Percentiles rank a stretch among this genome's conserved stretches.
Conservation (phyloP, 2,888 invertebrate species). For the Pandemis cinnamomeana region DNA sequence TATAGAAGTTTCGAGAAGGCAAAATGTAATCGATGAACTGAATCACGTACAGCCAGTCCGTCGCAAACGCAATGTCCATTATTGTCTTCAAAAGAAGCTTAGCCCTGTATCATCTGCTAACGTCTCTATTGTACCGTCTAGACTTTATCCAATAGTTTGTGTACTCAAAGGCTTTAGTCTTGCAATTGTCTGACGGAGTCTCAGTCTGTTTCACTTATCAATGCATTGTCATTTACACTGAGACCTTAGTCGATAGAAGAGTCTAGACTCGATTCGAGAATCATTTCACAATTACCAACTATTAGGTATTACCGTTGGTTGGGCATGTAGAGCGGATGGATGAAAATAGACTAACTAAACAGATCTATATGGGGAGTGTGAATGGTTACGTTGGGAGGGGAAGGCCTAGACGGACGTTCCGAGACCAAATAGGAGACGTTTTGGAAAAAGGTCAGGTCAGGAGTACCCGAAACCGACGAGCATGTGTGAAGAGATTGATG, state of each 20-base stretch:
- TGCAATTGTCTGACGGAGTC: slow-evolving; percentile 32
- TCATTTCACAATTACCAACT: neutral
- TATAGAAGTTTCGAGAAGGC: neutral
- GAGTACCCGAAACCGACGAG: no score
- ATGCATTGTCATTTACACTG: slow-evolving; percentile 32
- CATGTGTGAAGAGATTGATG: no score
- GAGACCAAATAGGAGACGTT: no score
- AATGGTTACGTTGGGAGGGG: no score
- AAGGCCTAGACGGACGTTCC: no score
- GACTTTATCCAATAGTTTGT: slow-evolving; percentile 57
- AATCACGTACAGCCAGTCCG: slow-evolving; percentile 3
- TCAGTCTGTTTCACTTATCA: slow-evolving; percentile 38
- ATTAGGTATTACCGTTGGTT: no score
- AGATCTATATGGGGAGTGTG: no score
- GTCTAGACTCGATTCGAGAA: slow-evolving; percentile 9
- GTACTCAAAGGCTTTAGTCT: slow-evolving; percentile 44
- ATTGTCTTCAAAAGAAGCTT: slow-evolving; percentile 22
- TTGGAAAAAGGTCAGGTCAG: no score
- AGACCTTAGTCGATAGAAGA: slow-evolving; percentile 5
- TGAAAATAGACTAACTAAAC: no score
- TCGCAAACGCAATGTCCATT: slow-evolving; percentile 3
- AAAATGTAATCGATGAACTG: neutral
- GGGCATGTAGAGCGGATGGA: no score
- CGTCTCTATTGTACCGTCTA: slow-evolving; percentile 54
- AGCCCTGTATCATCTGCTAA: slow-evolving; percentile 33